Evolutionary conservation across 2,797 vertebrate genomes (phyloP).

Genomic region (Orestias chungarensis): DNA sequence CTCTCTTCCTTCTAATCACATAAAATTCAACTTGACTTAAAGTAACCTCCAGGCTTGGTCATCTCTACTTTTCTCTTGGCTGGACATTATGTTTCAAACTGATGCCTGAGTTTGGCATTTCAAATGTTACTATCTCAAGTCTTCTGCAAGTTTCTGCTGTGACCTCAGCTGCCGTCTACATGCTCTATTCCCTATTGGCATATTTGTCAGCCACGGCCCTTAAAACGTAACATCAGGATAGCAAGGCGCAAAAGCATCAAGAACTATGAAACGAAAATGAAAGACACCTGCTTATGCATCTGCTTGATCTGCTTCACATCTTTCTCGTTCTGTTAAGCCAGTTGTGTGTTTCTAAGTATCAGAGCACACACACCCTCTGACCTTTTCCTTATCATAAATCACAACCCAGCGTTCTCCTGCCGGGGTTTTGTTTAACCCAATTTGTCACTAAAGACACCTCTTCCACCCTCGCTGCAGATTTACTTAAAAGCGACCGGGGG

Average conservation of each 20-base stretch:
- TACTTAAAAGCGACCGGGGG: conserved; percentile 46
- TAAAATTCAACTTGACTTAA: background rate
- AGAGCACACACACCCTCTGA: conserved; percentile 56
- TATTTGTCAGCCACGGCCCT: no score
- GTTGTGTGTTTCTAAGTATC: conserved; percentile 32
- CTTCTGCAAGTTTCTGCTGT: no score
- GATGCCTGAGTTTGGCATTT: background rate
- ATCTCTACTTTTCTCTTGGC: no score
- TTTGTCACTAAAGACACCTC: conserved; percentile 76
- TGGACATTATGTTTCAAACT: no score
- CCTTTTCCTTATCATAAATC: conserved; percentile 81
- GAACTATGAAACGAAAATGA: background rate
- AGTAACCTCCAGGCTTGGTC: no score
- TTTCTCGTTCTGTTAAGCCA: conserved; percentile 45
- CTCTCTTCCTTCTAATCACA: background rate
- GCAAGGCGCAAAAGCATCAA: no score
- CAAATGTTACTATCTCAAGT: background rate
- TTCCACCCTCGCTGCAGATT: conserved; percentile 47
- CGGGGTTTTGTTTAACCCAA: conserved; percentile 80
- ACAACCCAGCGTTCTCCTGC: conserved; percentile 73
- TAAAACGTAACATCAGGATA: no score
- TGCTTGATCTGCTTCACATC: conserved; percentile 44
- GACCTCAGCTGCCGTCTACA: no score
- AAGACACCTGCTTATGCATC: conserved; percentile 31
- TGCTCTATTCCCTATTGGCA: no score